Percentiles rank a stretch among this genome's conserved stretches.
These are phyloP conservation scores for Microplitis deprimator DNA, from an alignment of 2,888 invertebrate genomes.

Conservation along the genomic window DNA sequence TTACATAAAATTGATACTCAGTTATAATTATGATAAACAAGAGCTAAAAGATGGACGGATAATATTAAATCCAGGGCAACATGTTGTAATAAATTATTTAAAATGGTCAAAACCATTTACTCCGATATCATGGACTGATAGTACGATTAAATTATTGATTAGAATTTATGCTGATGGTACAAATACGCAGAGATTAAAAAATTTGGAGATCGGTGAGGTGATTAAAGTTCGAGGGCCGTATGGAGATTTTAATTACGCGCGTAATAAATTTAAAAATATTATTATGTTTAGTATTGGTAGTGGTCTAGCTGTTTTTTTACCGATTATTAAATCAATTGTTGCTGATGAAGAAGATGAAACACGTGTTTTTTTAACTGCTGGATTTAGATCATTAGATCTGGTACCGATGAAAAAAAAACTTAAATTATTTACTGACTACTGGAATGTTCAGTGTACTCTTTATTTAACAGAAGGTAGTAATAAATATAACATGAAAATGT, in stretches of 20 bases:
- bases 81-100: conserved; percentile 58
- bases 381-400: conserved; percentile 58
- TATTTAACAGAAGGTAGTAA: conserved; percentile 58
- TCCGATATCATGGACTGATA: conserved; percentile 60
- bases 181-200: conserved; percentile 57
- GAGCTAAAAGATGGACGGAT: conserved; percentile 41
- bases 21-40: conserved; percentile 51
- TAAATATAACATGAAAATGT: conserved; percentile 32
- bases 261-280: conserved; percentile 62
- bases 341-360: conserved; percentile 64
- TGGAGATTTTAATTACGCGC: conserved; percentile 62
- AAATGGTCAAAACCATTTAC: conserved; percentile 61
- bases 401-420: conserved; percentile 63
- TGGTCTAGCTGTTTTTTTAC: conserved; percentile 65
- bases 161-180: conserved; percentile 61
- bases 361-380: conserved; percentile 57
- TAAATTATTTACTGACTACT: conserved; percentile 60
- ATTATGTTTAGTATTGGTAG: conserved; percentile 66
- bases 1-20: conserved; percentile 53
- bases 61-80: conserved; percentile 61
- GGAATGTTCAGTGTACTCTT: conserved; percentile 65
- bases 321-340: conserved; percentile 61
- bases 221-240: conserved; percentile 65
- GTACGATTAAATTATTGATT: conserved; percentile 57
- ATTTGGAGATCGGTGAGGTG: conserved; percentile 53